phyloP scores from a whole-genome alignment of 2,113 vertebrate genomes.

The Oplegnathus fasciatus region DNA sequence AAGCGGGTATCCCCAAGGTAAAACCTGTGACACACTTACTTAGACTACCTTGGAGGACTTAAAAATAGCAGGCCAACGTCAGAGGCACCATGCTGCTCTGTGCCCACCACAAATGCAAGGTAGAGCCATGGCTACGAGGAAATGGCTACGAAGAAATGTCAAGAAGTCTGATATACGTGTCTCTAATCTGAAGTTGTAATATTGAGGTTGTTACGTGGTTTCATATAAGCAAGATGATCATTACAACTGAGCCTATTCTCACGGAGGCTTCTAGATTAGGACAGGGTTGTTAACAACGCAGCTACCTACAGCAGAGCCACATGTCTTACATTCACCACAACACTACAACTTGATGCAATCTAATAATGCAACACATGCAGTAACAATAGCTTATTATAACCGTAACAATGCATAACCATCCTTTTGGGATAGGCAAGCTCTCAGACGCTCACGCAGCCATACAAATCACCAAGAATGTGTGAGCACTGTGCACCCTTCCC shows the following conservation, averaged over 20 bases:
- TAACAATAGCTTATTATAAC: conserved; percentile 15
- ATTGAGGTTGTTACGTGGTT: background rate
- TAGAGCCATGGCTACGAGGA: background rate
- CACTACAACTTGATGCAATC: conserved; percentile 3
- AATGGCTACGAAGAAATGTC: background rate
- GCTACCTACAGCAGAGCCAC: background rate
- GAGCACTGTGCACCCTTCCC: conserved; percentile 39
- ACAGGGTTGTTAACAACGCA: background rate
- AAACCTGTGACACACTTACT: conserved; percentile 59
- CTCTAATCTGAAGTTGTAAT: background rate
- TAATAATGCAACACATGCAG: background rate
- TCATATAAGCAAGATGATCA: background rate
- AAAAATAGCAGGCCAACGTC: conserved; percentile 26
- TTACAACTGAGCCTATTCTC: background rate
- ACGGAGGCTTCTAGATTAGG: background rate
- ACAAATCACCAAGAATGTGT: conserved; percentile 53
- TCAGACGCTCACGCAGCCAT: background rate
- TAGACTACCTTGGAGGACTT: conserved; percentile 22
- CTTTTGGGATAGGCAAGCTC: conserved; percentile 2
- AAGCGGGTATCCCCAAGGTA: conserved; percentile 42
- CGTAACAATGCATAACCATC: conserved; percentile 18
- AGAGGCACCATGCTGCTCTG: conserved; percentile 20
- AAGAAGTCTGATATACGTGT: background rate
- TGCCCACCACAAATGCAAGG: background rate
- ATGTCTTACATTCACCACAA: background rate